Conservation (phyloP, 2,888 invertebrate species). For the Drosophila neotestacea region DNA sequence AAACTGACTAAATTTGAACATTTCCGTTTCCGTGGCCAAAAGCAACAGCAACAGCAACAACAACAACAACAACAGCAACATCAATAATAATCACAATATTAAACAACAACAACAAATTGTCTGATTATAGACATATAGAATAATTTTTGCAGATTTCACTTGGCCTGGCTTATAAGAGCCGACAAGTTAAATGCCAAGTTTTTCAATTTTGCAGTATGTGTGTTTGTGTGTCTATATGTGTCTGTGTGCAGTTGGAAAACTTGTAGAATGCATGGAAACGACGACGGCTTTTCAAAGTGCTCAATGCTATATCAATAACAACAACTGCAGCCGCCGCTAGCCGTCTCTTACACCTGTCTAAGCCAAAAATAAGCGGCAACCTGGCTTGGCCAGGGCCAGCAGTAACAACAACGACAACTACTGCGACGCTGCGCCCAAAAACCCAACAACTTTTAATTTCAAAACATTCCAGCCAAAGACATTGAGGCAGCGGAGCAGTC, state of each 20-base stretch:
- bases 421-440: slow-evolving; percentile 72
- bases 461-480: slow-evolving; percentile 75
- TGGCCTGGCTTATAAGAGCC: slow-evolving; percentile 28
- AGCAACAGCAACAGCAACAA: slow-evolving; percentile 22
- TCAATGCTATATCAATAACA: slow-evolving; percentile 79
- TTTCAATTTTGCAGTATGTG: slow-evolving; percentile 46
- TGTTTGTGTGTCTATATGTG: slow-evolving; percentile 33
- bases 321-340: slow-evolving; percentile 25
- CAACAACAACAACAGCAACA: slow-evolving; percentile 20
- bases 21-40: slow-evolving; percentile 72
- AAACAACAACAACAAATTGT: slow-evolving; percentile 20
- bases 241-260: slow-evolving; percentile 63
- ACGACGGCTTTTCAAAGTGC: slow-evolving; percentile 74
- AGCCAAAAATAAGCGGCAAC: slow-evolving; percentile 50
- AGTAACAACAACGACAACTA: slow-evolving; percentile 33
- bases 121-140: slow-evolving; percentile 47
- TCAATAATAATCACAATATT: slow-evolving; percentile 14
- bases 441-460: slow-evolving; percentile 81
- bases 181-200: slow-evolving; percentile 68
- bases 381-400: slow-evolving; percentile 62
- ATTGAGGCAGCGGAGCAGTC: slow-evolving; percentile 22
- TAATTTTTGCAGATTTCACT: slow-evolving; percentile 64
- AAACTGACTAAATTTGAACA: slow-evolving; percentile 54
- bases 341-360: slow-evolving; percentile 67
- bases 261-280: slow-evolving; percentile 73